Evolutionary conservation across 2,113 vertebrate genomes (phyloP).

Genomic region (Cynoglossus semilaevis): DNA sequence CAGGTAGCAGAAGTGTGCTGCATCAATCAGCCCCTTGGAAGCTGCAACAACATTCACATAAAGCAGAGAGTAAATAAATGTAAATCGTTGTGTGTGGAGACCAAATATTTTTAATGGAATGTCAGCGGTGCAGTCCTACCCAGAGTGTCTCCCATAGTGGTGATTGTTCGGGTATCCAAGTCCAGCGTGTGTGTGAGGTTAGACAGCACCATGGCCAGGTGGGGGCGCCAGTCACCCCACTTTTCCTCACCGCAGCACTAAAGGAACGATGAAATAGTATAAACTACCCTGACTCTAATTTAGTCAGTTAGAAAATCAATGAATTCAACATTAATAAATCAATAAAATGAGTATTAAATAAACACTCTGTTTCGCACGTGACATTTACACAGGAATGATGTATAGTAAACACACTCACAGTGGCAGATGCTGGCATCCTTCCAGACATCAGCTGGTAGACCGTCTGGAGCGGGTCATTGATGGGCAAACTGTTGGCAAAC

Average conservation of each 20-base stretch:
- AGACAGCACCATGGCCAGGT: conserved; percentile 96
- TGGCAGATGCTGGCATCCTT: conserved; percentile 95
- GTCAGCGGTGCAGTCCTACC: conserved; percentile 72
- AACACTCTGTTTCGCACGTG: too few species aligned
- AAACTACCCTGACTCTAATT: too few species aligned
- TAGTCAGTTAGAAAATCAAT: too few species aligned
- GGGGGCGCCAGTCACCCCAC: conserved; percentile 98
- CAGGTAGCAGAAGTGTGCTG: conserved; percentile 96
- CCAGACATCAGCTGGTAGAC: conserved; percentile 99
- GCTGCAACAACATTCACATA: conserved; percentile 69
- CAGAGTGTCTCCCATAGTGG: conserved; percentile 96
- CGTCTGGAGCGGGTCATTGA: conserved; percentile 97
- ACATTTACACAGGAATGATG: too few species aligned
- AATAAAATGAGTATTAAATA: too few species aligned
- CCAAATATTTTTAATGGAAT: background rate
- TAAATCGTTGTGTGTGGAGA: background rate
- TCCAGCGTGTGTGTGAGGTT: conserved; percentile 89
- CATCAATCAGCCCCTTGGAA: conserved; percentile 91
- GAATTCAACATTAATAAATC: too few species aligned
- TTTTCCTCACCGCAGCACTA: conserved; percentile 98
- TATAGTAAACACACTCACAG: conserved; percentile 75
- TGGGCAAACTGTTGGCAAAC: conserved; percentile 97
- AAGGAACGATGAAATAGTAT: too few species aligned
- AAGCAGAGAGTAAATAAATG: background rate
- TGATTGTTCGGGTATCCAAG: conserved; percentile 88